A percentile compares a stretch with the other conserved stretches of the same genome.
These are phyloP conservation scores for Rhyacichthys aspro DNA, from an alignment of 2,797 vertebrate species.

Conservation along the genomic window DNA sequence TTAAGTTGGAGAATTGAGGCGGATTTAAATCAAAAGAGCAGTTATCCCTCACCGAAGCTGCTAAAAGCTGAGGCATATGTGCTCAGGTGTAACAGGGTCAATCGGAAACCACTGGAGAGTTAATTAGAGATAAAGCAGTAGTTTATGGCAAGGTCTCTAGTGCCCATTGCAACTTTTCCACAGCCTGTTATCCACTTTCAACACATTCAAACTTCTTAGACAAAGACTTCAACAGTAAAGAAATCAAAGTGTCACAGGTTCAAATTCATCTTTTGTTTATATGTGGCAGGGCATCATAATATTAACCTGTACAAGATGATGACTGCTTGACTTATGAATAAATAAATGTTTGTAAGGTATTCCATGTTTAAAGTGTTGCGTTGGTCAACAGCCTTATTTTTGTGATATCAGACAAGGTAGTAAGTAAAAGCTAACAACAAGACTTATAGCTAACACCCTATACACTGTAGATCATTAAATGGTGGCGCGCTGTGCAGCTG, in stretches of 20 bases:
- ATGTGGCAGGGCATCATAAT: too few species aligned
- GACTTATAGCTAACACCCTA: constrained; percentile 40
- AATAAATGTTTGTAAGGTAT: constrained; percentile 1
- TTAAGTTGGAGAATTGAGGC: constrained; percentile 73
- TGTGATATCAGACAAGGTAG: too few species aligned
- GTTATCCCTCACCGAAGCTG: constrained; percentile 47
- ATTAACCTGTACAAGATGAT: too few species aligned
- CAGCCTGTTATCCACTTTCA: constrained; percentile 24
- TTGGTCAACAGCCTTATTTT: too few species aligned
- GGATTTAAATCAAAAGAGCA: constrained; percentile 83
- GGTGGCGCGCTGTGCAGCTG: constrained; percentile 50
- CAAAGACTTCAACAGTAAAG: not conserved
- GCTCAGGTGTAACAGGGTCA: constrained; percentile 75
- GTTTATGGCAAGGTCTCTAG: constrained; percentile 54
- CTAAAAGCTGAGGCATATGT: constrained; percentile 63
- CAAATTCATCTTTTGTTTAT: too few species aligned
- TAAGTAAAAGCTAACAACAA: constrained; percentile 37
- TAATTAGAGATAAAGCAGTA: constrained; percentile 75
- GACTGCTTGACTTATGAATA: not conserved
- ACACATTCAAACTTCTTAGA: constrained; percentile 19
- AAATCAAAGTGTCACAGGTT: too few species aligned
- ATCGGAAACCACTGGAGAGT: constrained; percentile 74
- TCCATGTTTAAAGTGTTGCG: too few species aligned
- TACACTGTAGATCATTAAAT: constrained; percentile 43
- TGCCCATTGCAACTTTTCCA: constrained; percentile 51